These are phyloP conservation scores for Macroteleia sp. DNA, from an alignment of 2,888 invertebrate species.

Conservation along the genomic window DNA sequence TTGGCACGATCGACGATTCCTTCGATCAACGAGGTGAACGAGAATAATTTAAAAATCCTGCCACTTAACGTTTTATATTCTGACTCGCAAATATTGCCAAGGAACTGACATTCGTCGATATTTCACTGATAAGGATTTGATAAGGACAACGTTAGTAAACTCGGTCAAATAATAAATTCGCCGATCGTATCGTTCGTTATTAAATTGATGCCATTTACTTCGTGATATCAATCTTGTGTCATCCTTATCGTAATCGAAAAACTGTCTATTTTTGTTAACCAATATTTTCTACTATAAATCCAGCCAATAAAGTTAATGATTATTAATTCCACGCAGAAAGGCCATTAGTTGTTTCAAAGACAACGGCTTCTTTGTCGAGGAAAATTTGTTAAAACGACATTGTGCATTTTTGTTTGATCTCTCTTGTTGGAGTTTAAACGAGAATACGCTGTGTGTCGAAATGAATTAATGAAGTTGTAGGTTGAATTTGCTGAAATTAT, in stretches of 20 bases:
- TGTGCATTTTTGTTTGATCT: no score
- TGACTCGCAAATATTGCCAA: slow-evolving; percentile 49
- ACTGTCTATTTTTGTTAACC: slow-evolving; percentile 59
- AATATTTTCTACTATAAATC: slow-evolving; percentile 44
- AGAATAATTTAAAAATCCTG: slow-evolving; percentile 10
- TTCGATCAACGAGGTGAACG: neutral
- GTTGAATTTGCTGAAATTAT: no score
- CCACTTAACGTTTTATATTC: slow-evolving; percentile 21
- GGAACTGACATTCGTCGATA: slow-evolving; percentile 57
- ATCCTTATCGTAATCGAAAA: slow-evolving; percentile 61
- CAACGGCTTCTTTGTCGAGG: no score
- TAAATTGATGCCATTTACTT: slow-evolving; percentile 64
- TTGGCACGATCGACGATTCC: no score
- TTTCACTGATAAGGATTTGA: slow-evolving; percentile 59
- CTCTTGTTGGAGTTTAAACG: no score
- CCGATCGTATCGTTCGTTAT: slow-evolving; percentile 57
- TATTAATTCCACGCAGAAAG: no score
- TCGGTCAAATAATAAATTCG: slow-evolving; percentile 65
- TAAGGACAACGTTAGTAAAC: slow-evolving; percentile 54
- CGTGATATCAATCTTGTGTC: slow-evolving; percentile 56
- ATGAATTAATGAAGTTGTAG: no score
- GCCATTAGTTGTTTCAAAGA: no score
- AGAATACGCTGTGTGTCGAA: no score
- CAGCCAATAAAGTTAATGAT: no score
- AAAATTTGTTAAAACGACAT: no score